Conservation (phyloP, 1,140 invertebrate genomes). For the Drosophila bipectinata region DNA sequence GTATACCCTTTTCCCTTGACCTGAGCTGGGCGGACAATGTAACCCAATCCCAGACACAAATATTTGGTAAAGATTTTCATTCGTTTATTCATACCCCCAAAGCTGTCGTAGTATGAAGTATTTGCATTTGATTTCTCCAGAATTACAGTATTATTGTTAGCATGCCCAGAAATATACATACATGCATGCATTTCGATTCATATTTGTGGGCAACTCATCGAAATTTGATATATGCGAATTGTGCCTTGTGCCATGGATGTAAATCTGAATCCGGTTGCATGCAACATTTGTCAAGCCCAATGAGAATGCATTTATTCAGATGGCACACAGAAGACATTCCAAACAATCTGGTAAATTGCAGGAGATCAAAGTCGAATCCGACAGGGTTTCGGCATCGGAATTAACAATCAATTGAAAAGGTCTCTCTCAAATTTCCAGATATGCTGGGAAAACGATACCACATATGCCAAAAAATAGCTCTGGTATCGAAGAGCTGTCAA, state of each 20-base stretch:
- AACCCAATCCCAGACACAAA: constrained; percentile 7
- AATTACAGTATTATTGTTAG: constrained; percentile 12
- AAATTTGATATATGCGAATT: constrained; percentile 11
- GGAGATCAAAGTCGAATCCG: constrained; percentile 7
- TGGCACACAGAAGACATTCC: constrained; percentile 11
- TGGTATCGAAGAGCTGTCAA: neutral
- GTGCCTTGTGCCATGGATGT: neutral
- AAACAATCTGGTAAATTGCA: constrained; percentile 22
- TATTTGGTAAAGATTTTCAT: constrained; percentile 13
- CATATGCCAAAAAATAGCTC: constrained; percentile 9
- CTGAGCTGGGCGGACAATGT: neutral
- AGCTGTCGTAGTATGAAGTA: constrained; percentile 3
- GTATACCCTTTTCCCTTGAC: neutral
- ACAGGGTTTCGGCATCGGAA: constrained; percentile 11
- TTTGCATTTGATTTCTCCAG: constrained; percentile 41
- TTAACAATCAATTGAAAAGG: constrained; percentile 18
- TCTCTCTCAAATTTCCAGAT: constrained; percentile 15
- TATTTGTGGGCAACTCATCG: constrained; percentile 30
- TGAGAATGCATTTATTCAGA: constrained; percentile 35
- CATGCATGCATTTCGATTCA: constrained; percentile 19
- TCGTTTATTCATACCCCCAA: constrained; percentile 5
- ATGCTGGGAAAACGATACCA: constrained; percentile 13
- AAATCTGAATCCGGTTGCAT: constrained; percentile 12
- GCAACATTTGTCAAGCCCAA: constrained; percentile 32
- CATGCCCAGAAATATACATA: neutral